A percentile compares a stretch with the other conserved stretches of the same genome.
These are phyloP conservation scores for Drosophila flavopinicola DNA, from an alignment of 2,888 invertebrate species.

Conservation along the genomic window DNA sequence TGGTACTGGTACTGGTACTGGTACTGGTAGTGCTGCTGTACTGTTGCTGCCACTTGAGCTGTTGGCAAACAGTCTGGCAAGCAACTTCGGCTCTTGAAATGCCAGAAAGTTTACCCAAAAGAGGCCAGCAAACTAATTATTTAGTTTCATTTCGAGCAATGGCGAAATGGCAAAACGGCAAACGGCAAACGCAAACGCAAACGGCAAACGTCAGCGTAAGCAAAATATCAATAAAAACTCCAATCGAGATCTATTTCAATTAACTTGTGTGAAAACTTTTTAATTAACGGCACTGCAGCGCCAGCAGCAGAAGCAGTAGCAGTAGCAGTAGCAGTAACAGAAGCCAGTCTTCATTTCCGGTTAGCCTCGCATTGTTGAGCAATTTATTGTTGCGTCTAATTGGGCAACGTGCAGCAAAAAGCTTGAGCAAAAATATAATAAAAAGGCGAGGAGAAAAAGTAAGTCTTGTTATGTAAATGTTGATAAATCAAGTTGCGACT, in stretches of 20 bases:
- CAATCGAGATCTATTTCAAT: constrained; percentile 79
- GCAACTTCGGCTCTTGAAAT: constrained; percentile 75
- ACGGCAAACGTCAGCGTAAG: constrained; percentile 70
- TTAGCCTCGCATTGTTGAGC: constrained; percentile 38
- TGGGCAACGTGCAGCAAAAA: constrained; percentile 53
- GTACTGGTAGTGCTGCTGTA: constrained; percentile 22
- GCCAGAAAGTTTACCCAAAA: constrained; percentile 75
- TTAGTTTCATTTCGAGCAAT: constrained; percentile 70
- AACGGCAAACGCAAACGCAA: constrained; percentile 10
- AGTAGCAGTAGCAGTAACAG: constrained; percentile 7
- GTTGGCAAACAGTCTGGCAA: constrained; percentile 76
- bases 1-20: constrained; percentile 17
- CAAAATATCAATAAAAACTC: constrained; percentile 78
- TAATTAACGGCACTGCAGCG: constrained; percentile 74
- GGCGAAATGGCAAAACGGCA: constrained; percentile 38
- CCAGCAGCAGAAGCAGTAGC: constrained; percentile 5
- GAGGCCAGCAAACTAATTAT: constrained; percentile 78
- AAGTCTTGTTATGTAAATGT: constrained; percentile 67
- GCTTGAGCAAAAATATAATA: constrained; percentile 5
- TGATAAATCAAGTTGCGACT: constrained; percentile 70
- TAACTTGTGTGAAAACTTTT: constrained; percentile 79
- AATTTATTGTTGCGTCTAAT: constrained; percentile 78
- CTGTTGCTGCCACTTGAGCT: constrained; percentile 65
- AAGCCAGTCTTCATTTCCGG: constrained; percentile 47
- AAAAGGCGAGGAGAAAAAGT: constrained; percentile 8